Conservation (phyloP, 2,888 invertebrate genomes). For the Tenthredo scrophulariae region DNA sequence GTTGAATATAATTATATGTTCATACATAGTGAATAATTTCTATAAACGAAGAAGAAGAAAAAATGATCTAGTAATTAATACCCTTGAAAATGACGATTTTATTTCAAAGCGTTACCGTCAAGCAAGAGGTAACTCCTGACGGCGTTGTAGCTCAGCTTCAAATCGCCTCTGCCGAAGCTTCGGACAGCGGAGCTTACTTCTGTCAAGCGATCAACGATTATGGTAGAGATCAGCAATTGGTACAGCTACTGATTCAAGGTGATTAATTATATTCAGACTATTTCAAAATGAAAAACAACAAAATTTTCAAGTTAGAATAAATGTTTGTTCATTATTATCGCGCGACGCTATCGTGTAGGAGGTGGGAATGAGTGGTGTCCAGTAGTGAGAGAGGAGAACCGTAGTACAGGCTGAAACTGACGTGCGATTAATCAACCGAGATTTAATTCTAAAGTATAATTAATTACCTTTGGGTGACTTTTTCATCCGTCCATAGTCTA, state of each 20-base stretch:
- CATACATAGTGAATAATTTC: neutral
- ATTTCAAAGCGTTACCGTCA: conserved; percentile 78
- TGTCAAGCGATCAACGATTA: conserved; percentile 89
- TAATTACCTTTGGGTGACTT: conserved; percentile 44
- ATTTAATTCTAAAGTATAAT: conserved; percentile 50
- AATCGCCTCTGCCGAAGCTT: conserved; percentile 84
- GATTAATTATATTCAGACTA: conserved; percentile 39
- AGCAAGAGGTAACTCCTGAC: conserved; percentile 85
- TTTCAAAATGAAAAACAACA: neutral
- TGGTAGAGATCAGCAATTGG: conserved; percentile 86
- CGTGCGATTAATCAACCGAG: conserved; percentile 50
- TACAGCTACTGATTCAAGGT: conserved; percentile 86
- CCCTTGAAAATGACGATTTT: conserved; percentile 45
- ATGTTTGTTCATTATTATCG: conserved; percentile 4
- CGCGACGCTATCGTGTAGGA: neutral
- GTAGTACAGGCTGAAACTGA: conserved; percentile 44
- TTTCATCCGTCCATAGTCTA: neutral
- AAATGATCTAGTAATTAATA: neutral
- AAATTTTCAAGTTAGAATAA: neutral
- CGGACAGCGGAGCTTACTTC: conserved; percentile 88
- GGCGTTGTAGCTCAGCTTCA: conserved; percentile 86
- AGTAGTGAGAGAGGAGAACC: neutral
- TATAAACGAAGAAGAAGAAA: neutral
- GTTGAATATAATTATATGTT: neutral
- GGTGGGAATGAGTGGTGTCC: neutral